These are phyloP conservation scores for Eueremaeus valkanovi DNA, from an alignment of 2,888 invertebrate species.

Conservation along the genomic window DNA sequence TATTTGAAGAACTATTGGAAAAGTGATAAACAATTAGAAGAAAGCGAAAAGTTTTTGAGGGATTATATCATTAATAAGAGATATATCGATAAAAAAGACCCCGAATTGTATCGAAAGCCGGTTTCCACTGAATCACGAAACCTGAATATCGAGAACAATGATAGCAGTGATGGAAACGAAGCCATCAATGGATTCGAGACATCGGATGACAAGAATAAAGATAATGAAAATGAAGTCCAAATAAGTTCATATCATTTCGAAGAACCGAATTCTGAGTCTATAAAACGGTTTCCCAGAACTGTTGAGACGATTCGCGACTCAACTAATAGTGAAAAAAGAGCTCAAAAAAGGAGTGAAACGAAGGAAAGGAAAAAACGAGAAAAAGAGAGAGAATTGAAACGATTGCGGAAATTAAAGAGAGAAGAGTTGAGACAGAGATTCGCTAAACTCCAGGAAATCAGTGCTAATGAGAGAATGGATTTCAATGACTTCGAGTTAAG, in stretches of 20 bases:
- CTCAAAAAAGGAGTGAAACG: constrained; percentile 70
- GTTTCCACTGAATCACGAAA: constrained; percentile 56
- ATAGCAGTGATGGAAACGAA: constrained; percentile 57
- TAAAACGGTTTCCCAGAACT: constrained; percentile 73
- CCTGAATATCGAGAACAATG: background rate
- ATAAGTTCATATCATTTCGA: constrained; percentile 41
- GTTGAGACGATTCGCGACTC: constrained; percentile 57
- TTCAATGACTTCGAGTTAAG: constrained; percentile 76
- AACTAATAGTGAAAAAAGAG: constrained; percentile 64
- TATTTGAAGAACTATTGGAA: constrained; percentile 76
- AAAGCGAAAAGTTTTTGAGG: constrained; percentile 79
- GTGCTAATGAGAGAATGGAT: constrained; percentile 71
- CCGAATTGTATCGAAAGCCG: constrained; percentile 26
- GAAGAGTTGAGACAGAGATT: constrained; percentile 88
- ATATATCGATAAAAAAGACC: constrained; percentile 53
- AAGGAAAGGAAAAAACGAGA: constrained; percentile 65
- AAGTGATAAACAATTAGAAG: constrained; percentile 67
- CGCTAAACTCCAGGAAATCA: constrained; percentile 75
- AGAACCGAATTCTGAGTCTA: constrained; percentile 35
- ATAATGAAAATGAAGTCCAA: constrained; percentile 20
- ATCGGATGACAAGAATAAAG: constrained; percentile 50
- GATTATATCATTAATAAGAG: constrained; percentile 88
- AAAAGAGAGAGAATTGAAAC: constrained; percentile 79
- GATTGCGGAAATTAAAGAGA: constrained; percentile 77
- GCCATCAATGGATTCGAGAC: constrained; percentile 77